phyloP scores from a whole-genome alignment of 2,113 vertebrate species.

The Haemorhous mexicanus region DNA sequence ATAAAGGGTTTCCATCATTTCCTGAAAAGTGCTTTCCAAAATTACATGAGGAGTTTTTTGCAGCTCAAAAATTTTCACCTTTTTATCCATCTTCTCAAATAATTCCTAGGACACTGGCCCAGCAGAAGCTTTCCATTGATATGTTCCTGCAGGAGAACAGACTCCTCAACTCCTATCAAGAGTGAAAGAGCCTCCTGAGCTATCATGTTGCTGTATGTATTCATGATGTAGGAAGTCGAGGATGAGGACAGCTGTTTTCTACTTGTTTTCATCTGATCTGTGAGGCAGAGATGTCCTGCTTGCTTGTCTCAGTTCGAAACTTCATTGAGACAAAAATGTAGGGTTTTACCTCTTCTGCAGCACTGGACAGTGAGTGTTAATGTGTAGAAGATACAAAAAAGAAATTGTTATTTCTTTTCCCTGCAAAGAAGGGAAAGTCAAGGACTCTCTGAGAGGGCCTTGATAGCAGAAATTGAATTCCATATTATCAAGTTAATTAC shows the following conservation, averaged over 20 bases:
- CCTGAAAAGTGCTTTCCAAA: neutral
- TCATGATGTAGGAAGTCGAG: neutral
- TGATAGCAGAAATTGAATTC: neutral
- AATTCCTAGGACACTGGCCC: neutral
- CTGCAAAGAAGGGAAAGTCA: neutral
- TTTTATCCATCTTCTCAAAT: neutral
- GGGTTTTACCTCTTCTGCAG: neutral
- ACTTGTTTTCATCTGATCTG: neutral
- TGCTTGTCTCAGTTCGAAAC: neutral
- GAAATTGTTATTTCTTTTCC: neutral
- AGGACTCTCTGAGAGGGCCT: neutral
- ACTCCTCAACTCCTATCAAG: neutral
- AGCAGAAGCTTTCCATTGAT: neutral
- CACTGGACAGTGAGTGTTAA: fast-evolving
- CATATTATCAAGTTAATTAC: neutral
- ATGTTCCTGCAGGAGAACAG: neutral
- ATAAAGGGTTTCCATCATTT: neutral
- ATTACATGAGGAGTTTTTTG: neutral
- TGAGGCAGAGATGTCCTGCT: neutral
- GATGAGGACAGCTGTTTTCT: neutral
- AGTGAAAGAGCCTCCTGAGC: neutral
- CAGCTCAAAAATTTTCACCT: neutral
- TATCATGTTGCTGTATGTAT: neutral
- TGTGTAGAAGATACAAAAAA: neutral
- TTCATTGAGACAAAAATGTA: neutral